Evolutionary conservation across 2,113 vertebrate species (phyloP).

Genomic region (Picathartes gymnocephalus): DNA sequence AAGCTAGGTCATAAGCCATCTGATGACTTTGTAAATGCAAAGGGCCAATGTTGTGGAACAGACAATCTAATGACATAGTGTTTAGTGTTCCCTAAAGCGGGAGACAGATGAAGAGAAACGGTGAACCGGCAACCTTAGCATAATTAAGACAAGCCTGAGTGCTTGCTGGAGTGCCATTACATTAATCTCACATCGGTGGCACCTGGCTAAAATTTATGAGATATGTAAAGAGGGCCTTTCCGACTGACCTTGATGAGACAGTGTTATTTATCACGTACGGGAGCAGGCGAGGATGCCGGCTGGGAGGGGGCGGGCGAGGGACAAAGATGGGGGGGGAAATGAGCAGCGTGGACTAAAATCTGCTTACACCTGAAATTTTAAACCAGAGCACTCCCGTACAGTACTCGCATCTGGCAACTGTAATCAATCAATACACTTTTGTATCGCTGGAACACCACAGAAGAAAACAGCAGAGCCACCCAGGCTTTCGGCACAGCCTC

Average conservation of each 20-base stretch:
- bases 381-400: background rate
- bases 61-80: conserved; percentile 86
- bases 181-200: conserved; percentile 85
- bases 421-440: conserved; percentile 7
- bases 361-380: conserved; percentile 50
- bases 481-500: background rate
- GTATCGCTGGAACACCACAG: background rate
- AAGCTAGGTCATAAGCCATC: conserved; percentile 79
- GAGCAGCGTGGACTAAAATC: conserved; percentile 34
- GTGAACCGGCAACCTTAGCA: conserved; percentile 84
- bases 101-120: conserved; percentile 85
- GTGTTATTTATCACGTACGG: conserved; percentile 79
- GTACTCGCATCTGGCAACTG: background rate
- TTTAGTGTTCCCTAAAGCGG: conserved; percentile 86
- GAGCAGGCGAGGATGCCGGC: conserved; percentile 49
- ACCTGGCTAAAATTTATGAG: conserved; percentile 86
- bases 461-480: background rate
- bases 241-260: conserved; percentile 81
- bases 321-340: conserved; percentile 17
- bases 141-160: conserved; percentile 88
- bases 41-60: conserved; percentile 81
- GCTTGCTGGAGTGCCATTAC: conserved; percentile 80
- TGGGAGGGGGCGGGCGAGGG: conserved; percentile 23
- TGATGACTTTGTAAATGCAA: conserved; percentile 86
- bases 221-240: conserved; percentile 81